Evolutionary conservation across 2,888 invertebrate species (phyloP), one percentile per base, ranked within the genome.

Genomic region (Nysson spinosus): DNA sequence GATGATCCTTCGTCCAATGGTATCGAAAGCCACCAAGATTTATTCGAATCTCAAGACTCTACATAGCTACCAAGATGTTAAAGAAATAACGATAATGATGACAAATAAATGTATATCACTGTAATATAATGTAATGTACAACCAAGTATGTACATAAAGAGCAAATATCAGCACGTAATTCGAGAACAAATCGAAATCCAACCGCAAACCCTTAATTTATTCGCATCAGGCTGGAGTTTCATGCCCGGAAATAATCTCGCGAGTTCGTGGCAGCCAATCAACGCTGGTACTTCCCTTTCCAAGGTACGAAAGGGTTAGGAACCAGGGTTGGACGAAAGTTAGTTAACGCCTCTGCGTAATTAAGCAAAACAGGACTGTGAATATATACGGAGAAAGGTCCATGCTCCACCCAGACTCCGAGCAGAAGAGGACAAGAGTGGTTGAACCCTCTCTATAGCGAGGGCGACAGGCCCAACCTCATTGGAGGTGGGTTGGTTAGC

Each of bases 321-420:
- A 66, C 39, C 75, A 73, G 77, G 77, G 77, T 79, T 70, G 80
- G 75, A 67, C 61, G 67, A 76, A 76, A 77, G 81, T 82, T 82
- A 81, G 85, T 85, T 85, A 84, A 85, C 85, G 85, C 85, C 85
- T 85, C 78, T 80, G 75, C 73, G 82, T 85, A 85, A 85, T 85
- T 85, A 85, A 83, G 82, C 83, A 83, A 84, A 81, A 83, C 80
- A 80, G 73, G 62, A 52, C 49, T 39, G 39, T 32, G 37, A n/a
- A 46, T 47, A 49, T 47, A 50, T 54, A 37, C 30, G 28, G 69
- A 78, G 79, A 71, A 70, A 69, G 72, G 64, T 69, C 54, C 65
- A 76, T 60, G 79, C 82, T 79, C 81, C 78, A 75, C 80, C 77
- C 81, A 80, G 81, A 63, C 67, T 76, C 74, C 65, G 52, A 47